Evolutionary conservation across 2,797 vertebrate species (phyloP), one percentile per base, ranked within the genome.

Genomic region (Sebastolobus altivelis): DNA sequence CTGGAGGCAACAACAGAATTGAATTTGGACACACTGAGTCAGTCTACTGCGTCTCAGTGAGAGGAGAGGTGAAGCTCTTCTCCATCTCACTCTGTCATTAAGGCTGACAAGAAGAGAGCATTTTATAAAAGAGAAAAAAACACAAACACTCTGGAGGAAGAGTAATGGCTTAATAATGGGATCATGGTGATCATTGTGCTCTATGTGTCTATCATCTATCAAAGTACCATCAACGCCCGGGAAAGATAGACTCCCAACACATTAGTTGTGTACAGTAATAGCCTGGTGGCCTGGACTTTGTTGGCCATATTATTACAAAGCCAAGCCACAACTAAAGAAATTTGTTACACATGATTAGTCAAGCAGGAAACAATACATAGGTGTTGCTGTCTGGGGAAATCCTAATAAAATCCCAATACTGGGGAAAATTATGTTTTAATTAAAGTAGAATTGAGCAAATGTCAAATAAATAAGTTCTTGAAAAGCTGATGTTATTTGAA

Each of bases 91-190:
- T 76, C 59, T 56, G 18, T 65, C 16, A 61, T 65, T 31, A 49
- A 62, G 63, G 6, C 31, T 18, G 65, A 59, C 20, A 54, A 37
- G 56, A 68, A 27, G 27, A 54, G 31, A 40, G 40, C 8, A 5
- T 58, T 59, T 62, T 49, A 61, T 5, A 66, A 13, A 18, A 43
- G 68, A n/a, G 29, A 9, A 61, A 49, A 40, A n/a, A 1, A n/a
- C 33, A n/a, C 14, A 56, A 58, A 49, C 3, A 5, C 54, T 29
- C 29, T 54, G 63, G 16, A 59, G 27, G 59, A 46, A 73, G 37
- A 65, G 78, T 91, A 85, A 81, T 84, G 82, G 69, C 61, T 75
- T 56, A 18, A 10, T 89, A 80, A 89, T 85, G 49, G 43, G 37
- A 87, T 81, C 16, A 77, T 22, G 7, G 52, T 52, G 35, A 38